phyloP scores from a whole-genome alignment of 1,140 invertebrate species.

The Nomia melanderi region DNA sequence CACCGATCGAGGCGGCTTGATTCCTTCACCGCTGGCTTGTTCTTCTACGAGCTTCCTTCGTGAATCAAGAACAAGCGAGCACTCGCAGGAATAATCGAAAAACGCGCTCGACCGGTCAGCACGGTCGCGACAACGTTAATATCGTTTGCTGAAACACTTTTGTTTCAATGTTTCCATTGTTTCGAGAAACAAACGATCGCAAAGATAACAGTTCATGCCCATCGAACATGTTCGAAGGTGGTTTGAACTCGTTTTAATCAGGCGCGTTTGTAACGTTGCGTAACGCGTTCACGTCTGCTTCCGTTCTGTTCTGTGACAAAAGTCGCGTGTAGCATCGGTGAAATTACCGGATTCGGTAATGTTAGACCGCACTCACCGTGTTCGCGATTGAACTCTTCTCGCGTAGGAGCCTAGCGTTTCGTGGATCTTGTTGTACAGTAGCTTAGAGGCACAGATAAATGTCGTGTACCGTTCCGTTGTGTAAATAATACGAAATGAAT shows the following conservation, averaged over 20 bases:
- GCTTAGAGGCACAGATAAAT: slow-evolving; percentile 49
- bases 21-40: too few relatives aligned
- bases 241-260: not conserved
- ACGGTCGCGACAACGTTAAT: too few relatives aligned
- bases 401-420: slow-evolving; percentile 42
- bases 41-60: too few relatives aligned
- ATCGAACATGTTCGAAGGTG: not conserved
- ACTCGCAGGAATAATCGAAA: too few relatives aligned
- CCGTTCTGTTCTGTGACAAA: not conserved
- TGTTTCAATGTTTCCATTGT: slow-evolving; percentile 22
- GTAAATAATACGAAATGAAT: slow-evolving; percentile 49
- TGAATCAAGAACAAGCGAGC: too few relatives aligned
- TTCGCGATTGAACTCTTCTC: slow-evolving; percentile 22
- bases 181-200: not conserved
- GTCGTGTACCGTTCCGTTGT: slow-evolving; percentile 48
- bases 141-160: slow-evolving; percentile 9
- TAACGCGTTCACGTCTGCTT: slow-evolving; percentile 12
- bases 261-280: slow-evolving; percentile 8
- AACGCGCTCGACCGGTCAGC: not conserved
- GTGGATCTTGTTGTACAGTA: slow-evolving; percentile 60
- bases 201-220: not conserved
- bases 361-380: slow-evolving; percentile 25
- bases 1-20: not conserved
- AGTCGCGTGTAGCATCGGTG: slow-evolving; percentile 17
- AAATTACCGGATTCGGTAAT: slow-evolving; percentile 41